Base-by-base conservation (phyloP, 2,888 invertebrate species). In the Pyrocoelia pectoralis region DNA sequence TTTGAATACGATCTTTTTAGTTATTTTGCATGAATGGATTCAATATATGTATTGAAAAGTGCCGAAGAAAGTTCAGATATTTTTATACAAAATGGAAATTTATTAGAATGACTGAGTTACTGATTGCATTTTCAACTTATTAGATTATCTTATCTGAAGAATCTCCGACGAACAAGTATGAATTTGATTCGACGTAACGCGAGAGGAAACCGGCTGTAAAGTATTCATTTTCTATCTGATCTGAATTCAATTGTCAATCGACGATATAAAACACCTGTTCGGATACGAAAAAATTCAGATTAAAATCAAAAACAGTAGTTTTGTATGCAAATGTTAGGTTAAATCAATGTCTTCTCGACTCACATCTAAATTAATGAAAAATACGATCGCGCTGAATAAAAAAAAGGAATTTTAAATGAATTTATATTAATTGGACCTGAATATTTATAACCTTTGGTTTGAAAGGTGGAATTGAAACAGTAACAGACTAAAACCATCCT, bases 231-330 rank as follows among this genome's bases (percentile, higher is more conserved):
- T 33, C 33, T 33, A 33, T 33, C 33, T 33, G 33, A 33, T 33
- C 33, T 33, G 33, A 33, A 33, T 33, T 33, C 33, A 33, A 33
- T 33, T 33, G 33, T 33, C 33, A 33, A 33, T 33, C 33, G 33
- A 33, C 8, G 33, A 33, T 33, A 33, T 33, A 33, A 33, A 33
- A 33, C 33, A 33, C 33, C 33, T 33, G 33, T 33, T 33, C 33
- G 33, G 8, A 33, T 33, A 33, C 33, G 33, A n/a, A 33, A 33
- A 33, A 33, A 33, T 4, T 33, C 3, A 33, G 33, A 33, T 33
- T n/a, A 33, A 33, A 2, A 33, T 33, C 8, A 33, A 33, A 33
- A n/a, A 33, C 33, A n/a, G 33, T n/a, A 33, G 33, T 8, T 33
- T 33, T 33, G 33, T n/a, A 33, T 33, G 33, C 33, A n/a, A 33